Evolutionary conservation across 2,797 vertebrate genomes (phyloP).

Genomic region (Centropyge bicolor): DNA sequence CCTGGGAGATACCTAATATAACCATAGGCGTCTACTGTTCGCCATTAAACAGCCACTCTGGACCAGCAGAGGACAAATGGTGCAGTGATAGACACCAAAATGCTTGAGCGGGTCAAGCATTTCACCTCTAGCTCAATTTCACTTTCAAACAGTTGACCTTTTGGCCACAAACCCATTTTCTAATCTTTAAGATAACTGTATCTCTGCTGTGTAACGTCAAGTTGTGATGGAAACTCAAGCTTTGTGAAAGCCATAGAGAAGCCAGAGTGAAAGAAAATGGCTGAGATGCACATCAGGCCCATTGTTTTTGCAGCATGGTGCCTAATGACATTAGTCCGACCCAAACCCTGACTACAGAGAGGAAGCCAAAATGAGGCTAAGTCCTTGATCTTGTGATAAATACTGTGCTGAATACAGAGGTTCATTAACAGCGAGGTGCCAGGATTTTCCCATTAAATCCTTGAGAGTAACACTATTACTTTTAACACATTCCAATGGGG

Average conservation of each 20-base stretch:
- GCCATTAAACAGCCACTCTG: slow-evolving; percentile 2
- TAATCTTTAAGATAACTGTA: slow-evolving; percentile 6
- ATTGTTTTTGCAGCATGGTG: slow-evolving; percentile 36
- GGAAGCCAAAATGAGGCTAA: slow-evolving; percentile 53
- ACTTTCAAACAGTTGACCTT: slow-evolving; percentile 6
- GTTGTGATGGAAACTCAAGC: neutral
- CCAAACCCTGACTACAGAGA: slow-evolving; percentile 51
- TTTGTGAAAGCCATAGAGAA: slow-evolving; percentile 2
- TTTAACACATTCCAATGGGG: slow-evolving; percentile 60
- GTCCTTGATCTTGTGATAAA: slow-evolving; percentile 73
- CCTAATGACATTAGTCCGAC: slow-evolving; percentile 50
- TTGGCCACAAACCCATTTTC: neutral
- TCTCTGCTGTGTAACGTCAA: neutral
- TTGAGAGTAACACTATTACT: slow-evolving; percentile 46
- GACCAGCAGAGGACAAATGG: slow-evolving; percentile 5
- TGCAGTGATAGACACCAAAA: neutral
- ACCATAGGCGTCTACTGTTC: slow-evolving; percentile 21
- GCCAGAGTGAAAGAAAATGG: neutral
- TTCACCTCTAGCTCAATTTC: neutral
- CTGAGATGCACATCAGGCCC: slow-evolving; percentile 4
- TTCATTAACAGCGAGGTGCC: slow-evolving; percentile 67
- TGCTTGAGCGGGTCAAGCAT: neutral
- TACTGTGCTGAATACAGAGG: slow-evolving; percentile 60
- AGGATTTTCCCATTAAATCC: slow-evolving; percentile 64
- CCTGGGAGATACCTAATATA: slow-evolving; percentile 34